Evolutionary conservation across 2,113 vertebrate genomes (phyloP).

Genomic region (mouse (Mus musculus)): GRCm39 chr5:137467501-137468000

Average conservation of each 20-base stretch:
- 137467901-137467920: not conserved
- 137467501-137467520: not conserved
- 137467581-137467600: constrained; percentile 62
- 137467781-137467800: accelerated
- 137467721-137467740: not conserved
- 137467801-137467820: accelerated
- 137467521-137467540: constrained; percentile 72
- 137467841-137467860: accelerated
- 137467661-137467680: too few species aligned
- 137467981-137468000: not conserved
- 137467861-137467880: accelerated
- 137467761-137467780: too few species aligned
- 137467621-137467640: not conserved
- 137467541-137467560: constrained; percentile 67
- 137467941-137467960: too few species aligned
- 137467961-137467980: not conserved
- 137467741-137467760: too few species aligned
- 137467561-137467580: constrained; percentile 59
- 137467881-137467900: not conserved
- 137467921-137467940: not conserved
- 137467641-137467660: not conserved
- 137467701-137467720: not conserved
- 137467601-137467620: constrained; percentile 63
- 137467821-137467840: not conserved
- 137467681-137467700: not conserved